Percentiles rank a stretch among this genome's conserved stretches.
These are phyloP conservation scores for Amphimedon queenslandica DNA, from an alignment of 37 sponge, comb jelly and placozoan species.

Conservation along the genomic window DNA sequence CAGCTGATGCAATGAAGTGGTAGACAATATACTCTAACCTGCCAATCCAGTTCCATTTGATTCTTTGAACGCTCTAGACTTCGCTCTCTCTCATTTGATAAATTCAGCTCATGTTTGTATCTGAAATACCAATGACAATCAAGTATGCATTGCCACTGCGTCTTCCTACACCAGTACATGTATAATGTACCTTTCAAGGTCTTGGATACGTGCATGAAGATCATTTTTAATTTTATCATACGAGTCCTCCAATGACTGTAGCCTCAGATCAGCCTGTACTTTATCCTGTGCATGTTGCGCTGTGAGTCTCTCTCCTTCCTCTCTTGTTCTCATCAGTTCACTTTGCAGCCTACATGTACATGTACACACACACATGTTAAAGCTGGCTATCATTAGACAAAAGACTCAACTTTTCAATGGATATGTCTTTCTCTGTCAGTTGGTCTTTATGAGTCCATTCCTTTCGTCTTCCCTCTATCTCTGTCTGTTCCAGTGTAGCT, in stretches of 20 bases:
- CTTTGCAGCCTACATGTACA: neutral
- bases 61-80: constrained; percentile 10
- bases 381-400: neutral
- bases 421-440: constrained; percentile 14
- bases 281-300: constrained; percentile 5
- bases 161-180: too few species aligned
- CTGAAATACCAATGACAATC: too few species aligned
- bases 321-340: neutral
- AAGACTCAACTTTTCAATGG: constrained; percentile 10
- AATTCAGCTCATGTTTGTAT: constrained; percentile 2
- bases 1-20: neutral
- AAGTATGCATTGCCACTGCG: too few species aligned
- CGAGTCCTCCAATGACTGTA: constrained; percentile 16
- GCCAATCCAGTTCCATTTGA: constrained; percentile 38
- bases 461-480: constrained; percentile 11
- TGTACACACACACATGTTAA: neutral
- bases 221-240: constrained; percentile 3
- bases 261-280: constrained; percentile 18
- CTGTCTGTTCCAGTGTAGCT: neutral
- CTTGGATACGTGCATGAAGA: neutral
- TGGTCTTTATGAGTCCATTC: constrained; percentile 4
- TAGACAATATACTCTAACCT: too few species aligned
- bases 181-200: constrained; percentile 27
- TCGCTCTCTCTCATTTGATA: constrained; percentile 1
- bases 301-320: neutral